Evolutionary conservation across 1,140 invertebrate genomes (phyloP), one percentile per base, ranked within the genome.

Genomic region (Holotrichia oblita): DNA sequence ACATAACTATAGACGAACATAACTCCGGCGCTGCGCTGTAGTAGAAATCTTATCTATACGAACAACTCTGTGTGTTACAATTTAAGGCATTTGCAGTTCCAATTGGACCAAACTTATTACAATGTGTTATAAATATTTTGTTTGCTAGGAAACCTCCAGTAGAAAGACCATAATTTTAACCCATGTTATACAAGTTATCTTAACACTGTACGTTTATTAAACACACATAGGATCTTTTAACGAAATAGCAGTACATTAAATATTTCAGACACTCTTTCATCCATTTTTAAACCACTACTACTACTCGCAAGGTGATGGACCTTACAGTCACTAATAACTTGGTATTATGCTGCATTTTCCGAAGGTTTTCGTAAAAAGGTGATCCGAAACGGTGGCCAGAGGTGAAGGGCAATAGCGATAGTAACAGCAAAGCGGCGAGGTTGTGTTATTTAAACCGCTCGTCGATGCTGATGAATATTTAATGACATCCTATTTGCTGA

Each of bases 381-480:
- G 61, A 24, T 8, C 12, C 22, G 61, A 27, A 69, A 27, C 61
- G 22, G 27, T 14, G 61, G 61, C 22, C 61, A 69, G 61, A 17
- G 61, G 61, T 22, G 61, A 34, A 27, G 12, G 22, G 61, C 27
- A 34, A 34, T 34, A 34, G 27, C 27, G 61, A 27, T 9, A 27
- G 8, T 17, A 55, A 17, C 20, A 10, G 61, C 61, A 20, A 8
- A 20, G 61, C 27, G 61, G 10, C 22, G 20, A 20, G 27, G 61
- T 69, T 69, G 61, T 22, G 61, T 69, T 69, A 69, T 69, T 69
- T 69, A 69, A 69, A 27, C 61, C 17, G 61, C 61, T 22, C 20
- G 61, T 69, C 61, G 61, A 69, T 69, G 61, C 61, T 27, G 61
- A 69, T 69, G 61, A 69, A 69, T 69, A 69, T 69, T 69, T 69